Conservation (phyloP, 2,888 invertebrate species). For the Adineta ricciae region DNA sequence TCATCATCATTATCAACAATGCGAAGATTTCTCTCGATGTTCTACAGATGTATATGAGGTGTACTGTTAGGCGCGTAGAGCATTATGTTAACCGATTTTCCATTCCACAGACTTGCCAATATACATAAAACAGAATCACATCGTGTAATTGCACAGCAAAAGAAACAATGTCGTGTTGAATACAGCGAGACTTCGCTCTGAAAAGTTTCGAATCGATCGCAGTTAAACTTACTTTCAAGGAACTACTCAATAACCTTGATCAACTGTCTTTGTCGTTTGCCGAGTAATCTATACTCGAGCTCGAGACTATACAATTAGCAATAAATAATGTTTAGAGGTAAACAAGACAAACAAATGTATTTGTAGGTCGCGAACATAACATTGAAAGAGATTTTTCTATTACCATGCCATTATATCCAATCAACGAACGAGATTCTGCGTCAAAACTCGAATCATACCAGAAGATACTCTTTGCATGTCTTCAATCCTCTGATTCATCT, state of each 20-base stretch:
- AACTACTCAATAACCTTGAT: too few species aligned
- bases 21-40: not conserved
- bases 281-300: too few species aligned
- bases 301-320: not conserved
- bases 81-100: not conserved
- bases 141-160: not conserved
- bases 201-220: too few species aligned
- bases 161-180: not conserved
- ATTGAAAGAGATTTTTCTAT: not conserved
- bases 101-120: not conserved
- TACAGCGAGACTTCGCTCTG: too few species aligned
- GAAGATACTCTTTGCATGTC: too few species aligned
- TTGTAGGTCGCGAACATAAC: not conserved
- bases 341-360: not conserved
- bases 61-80: not conserved
- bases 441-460: too few species aligned
- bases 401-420: not conserved
- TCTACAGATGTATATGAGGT: constrained; percentile 9
- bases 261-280: too few species aligned
- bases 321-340: not conserved
- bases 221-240: too few species aligned
- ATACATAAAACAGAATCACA: not conserved
- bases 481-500: too few species aligned
- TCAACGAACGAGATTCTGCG: too few species aligned
- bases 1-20: not conserved